A percentile compares a stretch with the other conserved stretches of the same genome.
Evolutionary conservation across 2,888 invertebrate genomes (phyloP).

Genomic region (Timema podura): DNA sequence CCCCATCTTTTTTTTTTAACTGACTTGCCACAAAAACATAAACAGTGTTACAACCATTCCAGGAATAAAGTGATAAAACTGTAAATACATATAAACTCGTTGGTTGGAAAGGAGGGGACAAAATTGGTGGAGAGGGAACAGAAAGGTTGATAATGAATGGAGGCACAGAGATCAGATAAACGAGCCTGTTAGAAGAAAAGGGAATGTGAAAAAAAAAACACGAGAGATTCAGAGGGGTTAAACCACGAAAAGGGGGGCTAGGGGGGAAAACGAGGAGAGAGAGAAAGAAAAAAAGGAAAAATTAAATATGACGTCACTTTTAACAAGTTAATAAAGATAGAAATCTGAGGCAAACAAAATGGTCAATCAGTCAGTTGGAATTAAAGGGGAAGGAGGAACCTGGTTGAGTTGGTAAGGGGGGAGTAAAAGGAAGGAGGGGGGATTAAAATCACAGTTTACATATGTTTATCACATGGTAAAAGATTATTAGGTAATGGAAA

Average conservation of each 20-base stretch:
- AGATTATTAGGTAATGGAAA: too few species aligned
- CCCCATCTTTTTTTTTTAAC: too few species aligned
- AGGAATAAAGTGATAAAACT: constrained; percentile 16
- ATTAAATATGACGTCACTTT: constrained; percentile 14
- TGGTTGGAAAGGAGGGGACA: not conserved
- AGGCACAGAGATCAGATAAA: constrained; percentile 3
- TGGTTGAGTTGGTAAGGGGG: not conserved
- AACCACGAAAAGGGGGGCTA: not conserved
- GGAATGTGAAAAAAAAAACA: not conserved
- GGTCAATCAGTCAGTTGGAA: constrained; percentile 16
- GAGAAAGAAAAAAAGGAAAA: not conserved
- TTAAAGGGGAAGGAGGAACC: not conserved
- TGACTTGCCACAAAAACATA: constrained; percentile 2
- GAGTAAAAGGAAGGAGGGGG: not conserved
- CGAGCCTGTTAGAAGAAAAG: constrained; percentile 3
- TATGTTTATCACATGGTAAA: too few species aligned
- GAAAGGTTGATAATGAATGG: constrained; percentile 6
- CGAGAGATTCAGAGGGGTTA: not conserved
- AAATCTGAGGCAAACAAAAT: constrained; percentile 9
- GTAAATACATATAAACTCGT: constrained; percentile 10
- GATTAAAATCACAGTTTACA: too few species aligned
- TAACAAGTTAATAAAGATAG: constrained; percentile 15
- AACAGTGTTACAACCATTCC: not conserved
- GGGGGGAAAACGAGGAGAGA: not conserved
- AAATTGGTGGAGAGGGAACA: not conserved